Conservation (phyloP, 2,797 vertebrate species). For the Sebastes paucispinis region DNA sequence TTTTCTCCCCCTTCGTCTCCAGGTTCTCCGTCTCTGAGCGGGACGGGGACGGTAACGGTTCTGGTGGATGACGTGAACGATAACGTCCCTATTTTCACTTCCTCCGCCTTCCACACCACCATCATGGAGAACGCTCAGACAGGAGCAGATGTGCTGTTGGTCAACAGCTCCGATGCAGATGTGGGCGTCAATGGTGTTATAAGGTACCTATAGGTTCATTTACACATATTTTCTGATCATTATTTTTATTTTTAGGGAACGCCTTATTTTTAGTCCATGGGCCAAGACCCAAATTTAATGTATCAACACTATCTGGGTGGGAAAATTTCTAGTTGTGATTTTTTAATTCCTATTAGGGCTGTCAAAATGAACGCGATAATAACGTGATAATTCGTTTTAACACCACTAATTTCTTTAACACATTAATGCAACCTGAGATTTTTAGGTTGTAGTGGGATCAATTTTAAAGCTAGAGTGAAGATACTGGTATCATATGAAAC, state of each 20-base stretch:
- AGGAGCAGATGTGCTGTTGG: slow-evolving; percentile 92
- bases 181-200: slow-evolving; percentile 90
- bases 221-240: neutral
- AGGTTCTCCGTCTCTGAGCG: slow-evolving; percentile 93
- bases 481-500: too few species aligned
- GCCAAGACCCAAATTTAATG: neutral
- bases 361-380: too few species aligned
- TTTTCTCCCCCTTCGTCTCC: neutral
- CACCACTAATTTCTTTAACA: too few species aligned
- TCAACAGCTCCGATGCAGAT: slow-evolving; percentile 93
- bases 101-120: slow-evolving; percentile 86
- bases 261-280: neutral
- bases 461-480: too few species aligned
- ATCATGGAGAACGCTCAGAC: slow-evolving; percentile 92
- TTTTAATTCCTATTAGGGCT: too few species aligned
- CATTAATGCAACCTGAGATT: too few species aligned
- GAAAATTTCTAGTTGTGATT: too few species aligned
- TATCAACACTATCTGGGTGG: too few species aligned
- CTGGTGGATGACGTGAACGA: slow-evolving; percentile 94
- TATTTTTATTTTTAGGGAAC: neutral
- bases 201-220: slow-evolving; percentile 80
- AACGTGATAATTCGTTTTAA: too few species aligned
- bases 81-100: slow-evolving; percentile 89
- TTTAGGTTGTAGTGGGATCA: too few species aligned
- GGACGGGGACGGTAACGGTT: slow-evolving; percentile 91